These are phyloP conservation scores for Anguilla megastoma DNA, from an alignment of 2,797 vertebrate genomes.

Conservation along the genomic window DNA sequence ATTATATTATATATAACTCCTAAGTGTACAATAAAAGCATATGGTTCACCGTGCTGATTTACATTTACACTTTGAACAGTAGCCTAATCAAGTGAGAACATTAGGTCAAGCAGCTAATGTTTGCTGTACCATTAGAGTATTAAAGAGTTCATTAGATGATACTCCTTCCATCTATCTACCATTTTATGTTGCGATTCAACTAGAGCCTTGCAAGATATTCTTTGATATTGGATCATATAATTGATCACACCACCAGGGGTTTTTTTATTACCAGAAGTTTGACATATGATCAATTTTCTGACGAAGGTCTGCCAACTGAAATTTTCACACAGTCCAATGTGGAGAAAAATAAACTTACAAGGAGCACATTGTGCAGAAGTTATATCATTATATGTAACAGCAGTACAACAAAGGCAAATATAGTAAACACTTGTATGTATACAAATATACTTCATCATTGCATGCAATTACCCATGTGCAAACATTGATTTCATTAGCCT, in stretches of 20 bases:
- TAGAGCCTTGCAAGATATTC: too few species aligned
- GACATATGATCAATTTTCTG: neutral
- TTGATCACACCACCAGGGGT: neutral
- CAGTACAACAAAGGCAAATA: neutral
- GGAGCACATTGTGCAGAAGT: neutral
- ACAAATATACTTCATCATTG: slow-evolving; percentile 26
- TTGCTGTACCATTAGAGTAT: too few species aligned
- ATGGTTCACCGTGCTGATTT: too few species aligned
- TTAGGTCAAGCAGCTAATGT: too few species aligned
- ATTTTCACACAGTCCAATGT: neutral
- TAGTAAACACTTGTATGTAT: neutral
- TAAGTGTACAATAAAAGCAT: too few species aligned
- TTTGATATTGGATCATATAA: neutral
- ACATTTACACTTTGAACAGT: too few species aligned
- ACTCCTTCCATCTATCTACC: too few species aligned
- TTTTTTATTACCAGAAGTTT: neutral
- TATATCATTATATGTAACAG: neutral
- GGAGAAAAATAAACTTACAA: neutral
- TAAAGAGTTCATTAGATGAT: too few species aligned
- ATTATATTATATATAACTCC: too few species aligned
- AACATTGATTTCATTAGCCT: slow-evolving; percentile 16
- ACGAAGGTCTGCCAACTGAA: neutral
- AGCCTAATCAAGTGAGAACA: too few species aligned
- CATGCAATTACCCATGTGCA: slow-evolving; percentile 23
- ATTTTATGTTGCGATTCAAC: too few species aligned